A percentile compares a stretch with the other conserved stretches of the same genome.
Conservation (phyloP, 1,140 invertebrate species). For the Dufourea novaeangliae region DNA sequence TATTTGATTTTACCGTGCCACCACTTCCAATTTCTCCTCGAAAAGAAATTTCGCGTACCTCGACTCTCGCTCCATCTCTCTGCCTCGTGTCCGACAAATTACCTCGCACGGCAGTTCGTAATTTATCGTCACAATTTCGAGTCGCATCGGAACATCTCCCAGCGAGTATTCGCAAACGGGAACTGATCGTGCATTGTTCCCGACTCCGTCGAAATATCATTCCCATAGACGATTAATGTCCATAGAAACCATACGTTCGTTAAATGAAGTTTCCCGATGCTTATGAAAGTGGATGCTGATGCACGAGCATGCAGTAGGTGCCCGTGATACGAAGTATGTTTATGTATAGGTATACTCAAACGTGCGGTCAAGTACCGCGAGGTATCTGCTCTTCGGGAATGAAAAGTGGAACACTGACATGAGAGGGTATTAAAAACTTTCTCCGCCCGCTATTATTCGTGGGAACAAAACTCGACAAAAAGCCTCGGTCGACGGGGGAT, state of each 20-base stretch:
- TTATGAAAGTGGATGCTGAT: neutral
- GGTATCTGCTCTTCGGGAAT: no score
- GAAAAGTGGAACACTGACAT: no score
- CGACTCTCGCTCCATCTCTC: no score
- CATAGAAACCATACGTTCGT: neutral
- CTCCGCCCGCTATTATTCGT: no score
- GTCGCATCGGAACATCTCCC: neutral
- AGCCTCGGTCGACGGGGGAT: no score
- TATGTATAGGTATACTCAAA: no score
- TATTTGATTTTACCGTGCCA: neutral
- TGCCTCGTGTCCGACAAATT: neutral
- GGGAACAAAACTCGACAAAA: no score
- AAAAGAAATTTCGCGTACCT: no score
- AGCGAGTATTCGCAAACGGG: no score
- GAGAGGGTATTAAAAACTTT: no score
- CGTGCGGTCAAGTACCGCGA: neutral
- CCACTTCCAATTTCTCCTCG: neutral
- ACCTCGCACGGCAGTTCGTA: neutral
- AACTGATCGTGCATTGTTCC: slow-evolving; percentile 22
- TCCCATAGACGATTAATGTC: slow-evolving; percentile 10
- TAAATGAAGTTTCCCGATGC: neutral
- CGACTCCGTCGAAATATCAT: slow-evolving; percentile 2
- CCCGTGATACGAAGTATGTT: neutral
- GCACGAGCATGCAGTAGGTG: no score
- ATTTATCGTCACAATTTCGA: slow-evolving; percentile 4